Evolutionary conservation across 2,797 vertebrate genomes (phyloP), one percentile per base, ranked within the genome.

Genomic region (Syndactyla subalaris): DNA sequence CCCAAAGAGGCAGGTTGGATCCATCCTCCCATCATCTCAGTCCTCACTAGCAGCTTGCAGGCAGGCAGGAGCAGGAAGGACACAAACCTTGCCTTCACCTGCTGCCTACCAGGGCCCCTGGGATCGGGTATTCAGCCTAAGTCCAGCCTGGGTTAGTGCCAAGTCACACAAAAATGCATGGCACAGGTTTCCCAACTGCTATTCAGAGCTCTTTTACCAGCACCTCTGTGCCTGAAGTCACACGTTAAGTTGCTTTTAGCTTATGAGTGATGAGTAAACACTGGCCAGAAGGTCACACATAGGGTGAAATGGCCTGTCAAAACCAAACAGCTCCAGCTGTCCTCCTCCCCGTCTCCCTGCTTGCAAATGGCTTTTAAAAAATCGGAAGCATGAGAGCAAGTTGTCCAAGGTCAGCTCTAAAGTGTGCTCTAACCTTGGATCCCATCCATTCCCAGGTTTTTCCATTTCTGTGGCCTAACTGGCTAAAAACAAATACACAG

Each of bases 241-340:
- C 71, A 92, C 2, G 0, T 73, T 59, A 52, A 12, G 24, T 74
- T 76, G 83, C 71, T 95, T 94, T 92, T 95, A 95, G 66, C 70
- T 79, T 36, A 45, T 68, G 67, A 95, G 43, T 79, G 84, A 74
- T 82, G 55, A 86, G 62, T 26, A 92, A 93, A 95, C 75, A 61
- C n/a, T 72, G 61, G 20, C 63, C 78, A 94, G 87, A 92, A 89
- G 91, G 89, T 92, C 72, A 77, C 46, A 27, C 41, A 19, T 3
- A 12, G 61, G 46, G 57, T 92, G 86, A 96, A 96, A 95, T 67
- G 65, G 26, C 29, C 65, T 96, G 81, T 96, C 93, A 92, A 90
- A 95, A 85, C 26, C 52, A 91, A 96, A 94, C 74, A 92, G 83
- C 49, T 79, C 81, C 94, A 95, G 86, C 88, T 93, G 92, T 84